These are phyloP conservation scores for Pogonocherus hispidulus DNA, from an alignment of 2,888 invertebrate species.

Conservation along the genomic window DNA sequence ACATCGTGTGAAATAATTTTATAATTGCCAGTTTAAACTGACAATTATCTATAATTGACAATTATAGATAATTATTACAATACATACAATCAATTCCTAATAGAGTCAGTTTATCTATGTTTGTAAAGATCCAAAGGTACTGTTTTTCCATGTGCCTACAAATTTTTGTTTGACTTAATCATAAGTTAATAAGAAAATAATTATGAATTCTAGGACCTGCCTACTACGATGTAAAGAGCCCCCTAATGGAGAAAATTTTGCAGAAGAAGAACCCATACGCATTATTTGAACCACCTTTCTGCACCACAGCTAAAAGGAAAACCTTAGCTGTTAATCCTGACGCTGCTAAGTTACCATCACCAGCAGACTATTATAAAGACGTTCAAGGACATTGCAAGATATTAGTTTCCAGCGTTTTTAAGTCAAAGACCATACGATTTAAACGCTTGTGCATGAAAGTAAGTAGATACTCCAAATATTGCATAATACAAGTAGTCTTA, in stretches of 20 bases:
- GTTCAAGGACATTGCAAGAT: constrained; percentile 31
- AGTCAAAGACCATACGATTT: constrained; percentile 50
- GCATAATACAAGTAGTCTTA: too few relatives aligned
- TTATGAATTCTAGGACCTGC: constrained; percentile 48
- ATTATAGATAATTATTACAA: too few relatives aligned
- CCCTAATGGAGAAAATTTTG: constrained; percentile 46
- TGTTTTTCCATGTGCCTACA: too few relatives aligned
- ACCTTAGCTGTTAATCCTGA: constrained; percentile 47
- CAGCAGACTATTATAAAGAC: constrained; percentile 52
- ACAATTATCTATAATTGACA: too few relatives aligned
- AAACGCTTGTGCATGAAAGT: constrained; percentile 34
- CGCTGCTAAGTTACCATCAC: constrained; percentile 49
- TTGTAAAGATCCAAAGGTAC: too few relatives aligned
- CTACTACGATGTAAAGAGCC: constrained; percentile 50
- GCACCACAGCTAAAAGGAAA: constrained; percentile 49
- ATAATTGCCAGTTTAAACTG: too few relatives aligned
- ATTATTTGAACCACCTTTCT: constrained; percentile 52
- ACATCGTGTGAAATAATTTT: too few relatives aligned
- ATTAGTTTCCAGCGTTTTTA: constrained; percentile 47
- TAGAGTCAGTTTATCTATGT: too few relatives aligned
- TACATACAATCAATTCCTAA: too few relatives aligned
- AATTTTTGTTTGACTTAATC: too few relatives aligned
- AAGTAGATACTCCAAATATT: too few relatives aligned
- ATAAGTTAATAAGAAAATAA: too few relatives aligned
- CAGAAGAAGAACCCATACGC: constrained; percentile 47